phyloP scores from a whole-genome alignment of 2,888 invertebrate genomes.

The Salticus scenicus region DNA sequence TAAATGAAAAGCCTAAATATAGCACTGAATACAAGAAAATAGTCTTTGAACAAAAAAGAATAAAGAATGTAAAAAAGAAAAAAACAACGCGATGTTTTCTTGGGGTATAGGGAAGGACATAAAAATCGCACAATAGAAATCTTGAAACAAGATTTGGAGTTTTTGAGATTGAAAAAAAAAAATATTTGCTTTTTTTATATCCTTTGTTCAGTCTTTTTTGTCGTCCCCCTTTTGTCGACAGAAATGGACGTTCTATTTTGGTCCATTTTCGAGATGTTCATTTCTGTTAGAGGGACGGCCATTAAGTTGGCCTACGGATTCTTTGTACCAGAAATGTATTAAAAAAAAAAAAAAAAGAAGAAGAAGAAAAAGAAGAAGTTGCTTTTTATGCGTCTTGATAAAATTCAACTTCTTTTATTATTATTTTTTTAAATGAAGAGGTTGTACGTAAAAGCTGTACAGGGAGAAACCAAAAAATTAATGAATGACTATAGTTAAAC shows the following conservation, averaged over 20 bases:
- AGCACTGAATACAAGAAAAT: slow-evolving; percentile 15
- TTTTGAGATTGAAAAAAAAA: slow-evolving; percentile 12
- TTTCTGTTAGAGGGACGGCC: neutral
- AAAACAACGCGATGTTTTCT: neutral
- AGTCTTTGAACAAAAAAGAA: neutral
- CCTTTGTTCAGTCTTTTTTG: slow-evolving; percentile 1
- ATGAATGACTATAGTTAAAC: no score
- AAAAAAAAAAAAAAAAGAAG: neutral
- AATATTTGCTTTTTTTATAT: neutral
- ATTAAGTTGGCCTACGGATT: neutral
- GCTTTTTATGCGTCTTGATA: neutral
- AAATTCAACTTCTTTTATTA: neutral
- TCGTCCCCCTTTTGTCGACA: neutral
- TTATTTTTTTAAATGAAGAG: no score
- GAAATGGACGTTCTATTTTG: neutral
- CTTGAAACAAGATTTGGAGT: slow-evolving; percentile 4
- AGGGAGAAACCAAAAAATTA: no score
- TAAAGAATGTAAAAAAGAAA: neutral
- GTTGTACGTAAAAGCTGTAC: neutral
- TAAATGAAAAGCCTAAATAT: slow-evolving; percentile 61
- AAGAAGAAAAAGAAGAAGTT: neutral
- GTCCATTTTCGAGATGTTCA: neutral
- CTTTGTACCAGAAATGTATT: neutral
- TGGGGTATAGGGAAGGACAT: neutral
- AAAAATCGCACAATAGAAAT: neutral